Evolutionary conservation across 2,797 vertebrate species (phyloP).

Genomic region (Danio aesculapii): DNA sequence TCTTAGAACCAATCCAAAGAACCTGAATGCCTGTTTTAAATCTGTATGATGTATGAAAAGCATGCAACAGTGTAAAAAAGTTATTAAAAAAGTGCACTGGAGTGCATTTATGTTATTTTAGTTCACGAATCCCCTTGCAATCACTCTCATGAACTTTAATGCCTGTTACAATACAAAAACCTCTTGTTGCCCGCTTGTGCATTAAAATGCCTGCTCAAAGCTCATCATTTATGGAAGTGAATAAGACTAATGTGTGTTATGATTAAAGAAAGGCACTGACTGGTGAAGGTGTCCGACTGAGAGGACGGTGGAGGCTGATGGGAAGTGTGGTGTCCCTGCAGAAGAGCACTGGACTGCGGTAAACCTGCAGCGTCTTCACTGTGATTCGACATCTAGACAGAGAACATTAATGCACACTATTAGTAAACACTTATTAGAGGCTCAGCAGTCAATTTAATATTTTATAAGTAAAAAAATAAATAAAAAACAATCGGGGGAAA

Average conservation of each 20-base stretch:
- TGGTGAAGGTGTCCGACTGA: conserved; percentile 73
- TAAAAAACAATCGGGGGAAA: too few relatives aligned
- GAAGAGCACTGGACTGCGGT: conserved; percentile 76
- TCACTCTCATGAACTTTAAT: too few relatives aligned
- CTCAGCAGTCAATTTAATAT: too few relatives aligned
- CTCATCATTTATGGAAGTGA: neutral
- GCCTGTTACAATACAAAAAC: too few relatives aligned
- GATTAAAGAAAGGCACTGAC: conserved; percentile 61
- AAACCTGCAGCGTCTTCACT: conserved; percentile 83
- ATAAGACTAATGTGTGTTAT: neutral
- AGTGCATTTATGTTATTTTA: too few relatives aligned
- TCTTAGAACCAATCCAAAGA: too few relatives aligned
- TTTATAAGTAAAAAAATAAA: too few relatives aligned
- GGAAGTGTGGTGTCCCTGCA: conserved; percentile 83
- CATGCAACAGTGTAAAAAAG: too few relatives aligned
- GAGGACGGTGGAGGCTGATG: conserved; percentile 80
- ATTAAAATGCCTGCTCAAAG: neutral
- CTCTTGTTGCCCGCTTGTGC: neutral
- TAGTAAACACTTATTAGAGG: neutral
- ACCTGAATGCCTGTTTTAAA: too few relatives aligned
- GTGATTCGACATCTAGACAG: conserved; percentile 77
- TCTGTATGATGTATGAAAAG: too few relatives aligned
- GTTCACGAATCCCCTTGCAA: neutral
- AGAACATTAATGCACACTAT: neutral
- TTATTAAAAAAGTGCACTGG: too few relatives aligned